These are phyloP conservation scores for Endotricha flammealis DNA, from an alignment of 2,888 invertebrate species.

Conservation along the genomic window DNA sequence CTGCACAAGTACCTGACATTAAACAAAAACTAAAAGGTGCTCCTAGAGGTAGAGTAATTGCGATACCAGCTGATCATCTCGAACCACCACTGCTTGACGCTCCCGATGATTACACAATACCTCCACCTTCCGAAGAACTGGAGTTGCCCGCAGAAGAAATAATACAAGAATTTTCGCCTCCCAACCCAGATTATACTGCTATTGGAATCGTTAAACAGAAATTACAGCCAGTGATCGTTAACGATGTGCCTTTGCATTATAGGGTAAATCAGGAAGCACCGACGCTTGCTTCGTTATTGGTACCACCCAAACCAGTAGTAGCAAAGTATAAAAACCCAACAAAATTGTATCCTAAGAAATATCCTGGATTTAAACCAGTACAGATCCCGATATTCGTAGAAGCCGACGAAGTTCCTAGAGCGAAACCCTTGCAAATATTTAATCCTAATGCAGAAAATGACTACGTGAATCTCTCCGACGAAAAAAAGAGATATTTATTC, in stretches of 20 bases:
- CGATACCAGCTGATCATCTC: slow-evolving; percentile 48
- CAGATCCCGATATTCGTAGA: slow-evolving; percentile 59
- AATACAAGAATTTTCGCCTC: slow-evolving; percentile 36
- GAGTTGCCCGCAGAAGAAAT: slow-evolving; percentile 54
- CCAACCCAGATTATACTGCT: slow-evolving; percentile 36
- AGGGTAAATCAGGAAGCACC: slow-evolving; percentile 42
- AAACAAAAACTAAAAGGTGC: slow-evolving; percentile 26
- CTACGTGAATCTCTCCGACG: slow-evolving; percentile 39
- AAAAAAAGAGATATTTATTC: slow-evolving; percentile 58
- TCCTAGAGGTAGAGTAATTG: slow-evolving; percentile 19
- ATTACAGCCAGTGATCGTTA: slow-evolving; percentile 12
- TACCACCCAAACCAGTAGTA: slow-evolving; percentile 44
- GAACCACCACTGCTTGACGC: slow-evolving; percentile 56
- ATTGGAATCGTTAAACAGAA: slow-evolving; percentile 22
- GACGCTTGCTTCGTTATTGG: slow-evolving; percentile 44
- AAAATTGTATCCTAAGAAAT: slow-evolving; percentile 79
- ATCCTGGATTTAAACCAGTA: slow-evolving; percentile 64
- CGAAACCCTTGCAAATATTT: slow-evolving; percentile 58
- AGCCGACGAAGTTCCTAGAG: slow-evolving; percentile 56
- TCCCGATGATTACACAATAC: slow-evolving; percentile 45
- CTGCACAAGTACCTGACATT: slow-evolving; percentile 25
- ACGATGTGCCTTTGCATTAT: slow-evolving; percentile 22
- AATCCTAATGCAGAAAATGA: slow-evolving; percentile 38
- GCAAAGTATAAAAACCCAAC: slow-evolving; percentile 65
- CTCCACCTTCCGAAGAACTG: slow-evolving; percentile 61